These are phyloP conservation scores for Poeciliopsis infans DNA, from an alignment of 2,797 vertebrate species.

Conservation along the genomic window DNA sequence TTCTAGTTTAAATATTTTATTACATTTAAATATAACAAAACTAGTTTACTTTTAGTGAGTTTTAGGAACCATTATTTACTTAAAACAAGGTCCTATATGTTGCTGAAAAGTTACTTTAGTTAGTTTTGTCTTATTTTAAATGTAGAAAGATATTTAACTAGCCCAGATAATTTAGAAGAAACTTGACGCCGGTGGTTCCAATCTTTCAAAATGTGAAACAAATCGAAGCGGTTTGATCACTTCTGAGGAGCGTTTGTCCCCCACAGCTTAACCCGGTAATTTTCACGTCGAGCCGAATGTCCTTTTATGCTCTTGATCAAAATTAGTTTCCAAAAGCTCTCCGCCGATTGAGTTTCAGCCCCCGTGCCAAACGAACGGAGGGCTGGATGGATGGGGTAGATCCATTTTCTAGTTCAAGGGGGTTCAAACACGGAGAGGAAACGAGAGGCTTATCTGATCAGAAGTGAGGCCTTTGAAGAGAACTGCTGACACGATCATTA, in stretches of 20 bases:
- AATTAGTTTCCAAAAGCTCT: slow-evolving; percentile 60
- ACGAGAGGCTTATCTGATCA: slow-evolving; percentile 76
- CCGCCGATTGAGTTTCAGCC: slow-evolving; percentile 61
- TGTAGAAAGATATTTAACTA: too few relatives aligned
- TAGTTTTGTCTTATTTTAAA: too few relatives aligned
- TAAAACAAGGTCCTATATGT: too few relatives aligned
- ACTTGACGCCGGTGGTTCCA: not conserved
- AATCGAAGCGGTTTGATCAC: not conserved
- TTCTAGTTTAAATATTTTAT: too few relatives aligned
- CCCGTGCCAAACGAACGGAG: slow-evolving; percentile 42
- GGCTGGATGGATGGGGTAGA: slow-evolving; percentile 16
- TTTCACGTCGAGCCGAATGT: slow-evolving; percentile 44
- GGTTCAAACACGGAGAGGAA: slow-evolving; percentile 74
- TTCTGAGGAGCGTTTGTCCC: not conserved
- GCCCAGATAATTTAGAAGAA: too few relatives aligned
- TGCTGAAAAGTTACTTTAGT: too few relatives aligned
- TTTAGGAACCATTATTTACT: too few relatives aligned
- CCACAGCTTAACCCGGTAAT: slow-evolving; percentile 23
- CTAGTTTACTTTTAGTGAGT: too few relatives aligned
- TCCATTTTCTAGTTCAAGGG: slow-evolving; percentile 77
- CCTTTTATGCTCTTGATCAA: slow-evolving; percentile 69
- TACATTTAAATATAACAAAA: too few relatives aligned
- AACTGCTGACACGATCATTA: slow-evolving; percentile 84
- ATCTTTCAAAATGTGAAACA: not conserved
- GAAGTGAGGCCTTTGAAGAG: slow-evolving; percentile 78